Percentiles rank a stretch among this genome's conserved stretches.
These are phyloP conservation scores for Psittacus erithacus DNA, from an alignment of 2,113 vertebrate species.

Conservation along the genomic window DNA sequence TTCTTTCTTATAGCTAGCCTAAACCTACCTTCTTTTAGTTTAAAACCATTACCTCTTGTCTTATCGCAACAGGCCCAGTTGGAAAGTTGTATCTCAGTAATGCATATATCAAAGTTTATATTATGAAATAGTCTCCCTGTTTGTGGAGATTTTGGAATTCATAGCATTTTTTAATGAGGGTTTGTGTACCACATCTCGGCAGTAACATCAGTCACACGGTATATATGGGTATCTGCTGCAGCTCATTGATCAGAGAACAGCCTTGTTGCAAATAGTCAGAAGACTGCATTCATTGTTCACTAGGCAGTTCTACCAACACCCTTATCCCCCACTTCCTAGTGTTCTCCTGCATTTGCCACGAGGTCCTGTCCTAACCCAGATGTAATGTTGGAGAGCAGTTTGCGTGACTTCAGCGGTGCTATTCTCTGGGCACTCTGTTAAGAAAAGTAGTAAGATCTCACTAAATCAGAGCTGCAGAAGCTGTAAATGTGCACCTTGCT, in stretches of 20 bases:
- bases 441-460: neutral
- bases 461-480: neutral
- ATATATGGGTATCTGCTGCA: neutral
- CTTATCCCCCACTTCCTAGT: neutral
- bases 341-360: neutral
- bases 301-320: neutral
- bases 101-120: neutral
- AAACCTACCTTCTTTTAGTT: neutral
- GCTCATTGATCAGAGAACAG: neutral
- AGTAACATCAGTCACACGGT: neutral
- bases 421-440: neutral
- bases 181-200: neutral
- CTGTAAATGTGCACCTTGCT: neutral
- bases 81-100: neutral
- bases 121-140: neutral
- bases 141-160: neutral
- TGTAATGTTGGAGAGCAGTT: rapidly evolving
- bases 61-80: neutral
- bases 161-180: neutral
- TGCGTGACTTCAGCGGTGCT: neutral
- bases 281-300: neutral
- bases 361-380: neutral
- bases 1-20: neutral
- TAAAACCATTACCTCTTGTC: neutral
- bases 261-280: neutral